Percentiles rank a stretch among this genome's conserved stretches.
Conservation (phyloP, 2,888 invertebrate genomes). For the Sceliomorpha sp. region DNA sequence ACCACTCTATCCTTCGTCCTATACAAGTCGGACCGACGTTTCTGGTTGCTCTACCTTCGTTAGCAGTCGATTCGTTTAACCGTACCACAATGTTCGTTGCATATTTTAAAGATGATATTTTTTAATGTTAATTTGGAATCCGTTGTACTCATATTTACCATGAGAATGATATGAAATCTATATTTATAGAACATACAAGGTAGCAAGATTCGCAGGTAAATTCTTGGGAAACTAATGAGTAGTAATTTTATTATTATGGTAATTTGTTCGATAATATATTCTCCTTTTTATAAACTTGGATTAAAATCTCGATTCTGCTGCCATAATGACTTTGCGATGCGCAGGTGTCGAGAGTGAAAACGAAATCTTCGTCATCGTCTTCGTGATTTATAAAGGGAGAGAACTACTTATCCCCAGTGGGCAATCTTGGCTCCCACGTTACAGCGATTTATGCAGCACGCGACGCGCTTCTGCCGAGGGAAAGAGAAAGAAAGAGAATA, state of each 20-base stretch:
- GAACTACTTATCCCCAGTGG: slow-evolving; percentile 12
- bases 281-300: too few relatives aligned
- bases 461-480: slow-evolving; percentile 58
- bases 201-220: too few relatives aligned
- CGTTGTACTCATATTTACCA: slow-evolving; percentile 1
- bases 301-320: too few relatives aligned
- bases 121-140: slow-evolving; percentile 11
- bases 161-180: too few relatives aligned
- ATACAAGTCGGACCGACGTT: slow-evolving; percentile 39
- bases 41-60: slow-evolving; percentile 37
- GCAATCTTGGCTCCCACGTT: slow-evolving; percentile 11
- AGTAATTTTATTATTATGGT: too few relatives aligned
- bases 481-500: neutral
- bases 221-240: too few relatives aligned
- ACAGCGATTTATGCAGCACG: slow-evolving; percentile 69
- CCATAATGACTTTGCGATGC: neutral
- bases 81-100: slow-evolving; percentile 41
- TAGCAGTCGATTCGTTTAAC: slow-evolving; percentile 43
- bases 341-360: slow-evolving; percentile 18
- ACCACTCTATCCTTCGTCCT: slow-evolving; percentile 30
- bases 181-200: too few relatives aligned
- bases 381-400: slow-evolving; percentile 19
- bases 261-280: too few relatives aligned
- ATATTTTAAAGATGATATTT: slow-evolving; percentile 8
- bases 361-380: slow-evolving; percentile 26